Evolutionary conservation across 2,113 vertebrate genomes (phyloP).

Genomic region (Felis chaus): DNA sequence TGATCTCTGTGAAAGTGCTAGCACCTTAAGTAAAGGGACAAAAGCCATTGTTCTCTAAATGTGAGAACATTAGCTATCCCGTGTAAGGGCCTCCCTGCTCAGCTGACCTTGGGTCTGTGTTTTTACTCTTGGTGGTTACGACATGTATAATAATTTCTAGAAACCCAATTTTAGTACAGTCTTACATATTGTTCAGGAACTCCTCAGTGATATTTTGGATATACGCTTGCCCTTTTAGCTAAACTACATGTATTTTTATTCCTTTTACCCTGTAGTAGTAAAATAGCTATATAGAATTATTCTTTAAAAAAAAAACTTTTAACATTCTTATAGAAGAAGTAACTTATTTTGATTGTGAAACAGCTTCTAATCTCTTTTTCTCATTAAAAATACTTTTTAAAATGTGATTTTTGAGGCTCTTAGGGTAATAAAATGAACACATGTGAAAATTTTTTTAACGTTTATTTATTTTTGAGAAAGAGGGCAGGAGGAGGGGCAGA

Average conservation of each 20-base stretch:
- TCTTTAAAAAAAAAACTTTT: not conserved
- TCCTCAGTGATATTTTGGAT: not conserved
- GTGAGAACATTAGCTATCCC: not conserved
- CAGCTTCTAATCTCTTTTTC: conserved; percentile 22
- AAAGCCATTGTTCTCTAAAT: not conserved
- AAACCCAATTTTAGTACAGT: not conserved
- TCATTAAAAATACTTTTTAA: not conserved
- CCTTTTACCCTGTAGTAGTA: not conserved
- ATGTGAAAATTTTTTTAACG: no score
- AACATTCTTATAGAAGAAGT: not conserved
- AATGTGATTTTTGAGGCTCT: not conserved
- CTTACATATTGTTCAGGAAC: not conserved
- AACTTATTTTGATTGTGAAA: not conserved
- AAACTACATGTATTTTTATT: not conserved
- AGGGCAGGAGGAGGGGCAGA: no score
- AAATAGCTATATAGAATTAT: not conserved
- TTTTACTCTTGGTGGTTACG: not conserved
- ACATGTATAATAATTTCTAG: not conserved
- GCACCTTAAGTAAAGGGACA: not conserved
- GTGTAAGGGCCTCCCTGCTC: not conserved
- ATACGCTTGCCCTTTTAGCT: not conserved
- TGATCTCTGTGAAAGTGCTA: not conserved
- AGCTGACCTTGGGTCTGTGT: not conserved
- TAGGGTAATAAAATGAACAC: not conserved
- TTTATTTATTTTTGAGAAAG: no score